A percentile compares a stretch with the other conserved stretches of the same genome.
These are phyloP conservation scores for Masticophis lateralis DNA, from an alignment of 2,797 vertebrate genomes.

Conservation along the genomic window DNA sequence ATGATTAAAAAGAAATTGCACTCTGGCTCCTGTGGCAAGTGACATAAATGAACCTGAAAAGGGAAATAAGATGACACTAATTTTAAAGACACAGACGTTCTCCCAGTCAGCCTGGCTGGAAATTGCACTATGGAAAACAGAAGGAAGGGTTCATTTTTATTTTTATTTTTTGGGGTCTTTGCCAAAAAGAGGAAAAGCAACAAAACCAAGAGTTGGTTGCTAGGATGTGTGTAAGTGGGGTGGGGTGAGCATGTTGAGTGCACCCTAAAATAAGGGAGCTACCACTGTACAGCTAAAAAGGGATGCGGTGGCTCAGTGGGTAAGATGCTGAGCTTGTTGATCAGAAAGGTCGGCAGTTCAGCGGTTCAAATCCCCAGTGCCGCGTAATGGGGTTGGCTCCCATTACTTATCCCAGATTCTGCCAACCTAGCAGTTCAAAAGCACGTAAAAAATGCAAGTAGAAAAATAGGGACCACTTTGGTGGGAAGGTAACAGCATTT, in stretches of 20 bases:
- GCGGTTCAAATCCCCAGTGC: too few relatives aligned
- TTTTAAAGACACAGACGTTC: conserved; percentile 58
- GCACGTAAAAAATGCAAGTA: too few relatives aligned
- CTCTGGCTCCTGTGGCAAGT: conserved; percentile 51
- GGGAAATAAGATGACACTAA: conserved; percentile 60
- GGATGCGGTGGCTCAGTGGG: too few relatives aligned
- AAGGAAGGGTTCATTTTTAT: conserved; percentile 13
- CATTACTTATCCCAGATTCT: too few relatives aligned
- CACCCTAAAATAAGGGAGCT: conserved; percentile 31
- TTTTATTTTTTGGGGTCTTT: not conserved
- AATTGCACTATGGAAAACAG: conserved; percentile 38
- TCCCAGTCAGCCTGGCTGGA: conserved; percentile 36
- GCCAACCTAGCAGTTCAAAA: too few relatives aligned
- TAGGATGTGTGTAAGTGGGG: not conserved
- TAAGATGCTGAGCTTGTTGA: too few relatives aligned
- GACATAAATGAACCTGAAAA: conserved; percentile 68
- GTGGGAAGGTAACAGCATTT: too few relatives aligned
- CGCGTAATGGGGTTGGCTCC: too few relatives aligned
- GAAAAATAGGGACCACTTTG: too few relatives aligned
- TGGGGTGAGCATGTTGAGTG: conserved; percentile 39
- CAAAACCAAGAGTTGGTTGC: not conserved
- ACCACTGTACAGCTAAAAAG: not conserved
- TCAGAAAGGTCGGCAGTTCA: too few relatives aligned
- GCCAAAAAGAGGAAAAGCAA: not conserved
- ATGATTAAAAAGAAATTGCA: conserved; percentile 68